phyloP scores from a whole-genome alignment of 1,140 invertebrate species.

The Bombus waltoni region DNA sequence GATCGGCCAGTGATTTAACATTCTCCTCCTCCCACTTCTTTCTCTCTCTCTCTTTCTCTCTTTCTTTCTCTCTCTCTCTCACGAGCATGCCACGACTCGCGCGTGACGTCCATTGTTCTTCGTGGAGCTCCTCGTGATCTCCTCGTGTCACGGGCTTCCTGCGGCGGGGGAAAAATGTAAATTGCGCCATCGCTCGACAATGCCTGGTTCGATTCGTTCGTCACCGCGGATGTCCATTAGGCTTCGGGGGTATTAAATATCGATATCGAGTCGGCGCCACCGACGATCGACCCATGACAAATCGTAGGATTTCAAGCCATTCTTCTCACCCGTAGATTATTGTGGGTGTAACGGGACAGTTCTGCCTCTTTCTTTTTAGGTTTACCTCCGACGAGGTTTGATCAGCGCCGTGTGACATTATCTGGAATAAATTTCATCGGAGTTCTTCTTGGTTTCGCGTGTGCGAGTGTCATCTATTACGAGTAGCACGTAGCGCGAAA shows the following conservation, averaged over 20 bases:
- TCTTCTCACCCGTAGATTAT: no score
- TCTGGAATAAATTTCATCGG: background rate
- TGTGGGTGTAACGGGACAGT: background rate
- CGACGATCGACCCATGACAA: background rate
- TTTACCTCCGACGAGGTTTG: background rate
- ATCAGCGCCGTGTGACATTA: background rate
- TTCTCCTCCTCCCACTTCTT: constrained; percentile 61
- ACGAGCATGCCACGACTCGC: constrained; percentile 64
- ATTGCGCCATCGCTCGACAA: constrained; percentile 31
- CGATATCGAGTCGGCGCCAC: background rate
- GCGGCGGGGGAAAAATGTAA: constrained; percentile 35
- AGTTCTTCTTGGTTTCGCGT: background rate
- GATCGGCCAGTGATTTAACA: constrained; percentile 77
- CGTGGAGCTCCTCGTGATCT: constrained; percentile 76
- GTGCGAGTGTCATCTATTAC: background rate
- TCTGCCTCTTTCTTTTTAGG: no score
- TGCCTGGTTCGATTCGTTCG: constrained; percentile 33
- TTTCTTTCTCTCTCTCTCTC: background rate
- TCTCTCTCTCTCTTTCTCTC: background rate
- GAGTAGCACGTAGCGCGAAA: background rate
- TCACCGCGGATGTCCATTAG: constrained; percentile 44
- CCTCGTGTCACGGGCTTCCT: constrained; percentile 68
- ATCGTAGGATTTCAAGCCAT: background rate
- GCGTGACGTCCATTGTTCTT: constrained; percentile 79
- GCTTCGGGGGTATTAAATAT: constrained; percentile 16